A percentile compares a stretch with the other conserved stretches of the same genome.
Conservation (phyloP, 2,797 vertebrate species). For the Gymnothorax reevesii region DNA sequence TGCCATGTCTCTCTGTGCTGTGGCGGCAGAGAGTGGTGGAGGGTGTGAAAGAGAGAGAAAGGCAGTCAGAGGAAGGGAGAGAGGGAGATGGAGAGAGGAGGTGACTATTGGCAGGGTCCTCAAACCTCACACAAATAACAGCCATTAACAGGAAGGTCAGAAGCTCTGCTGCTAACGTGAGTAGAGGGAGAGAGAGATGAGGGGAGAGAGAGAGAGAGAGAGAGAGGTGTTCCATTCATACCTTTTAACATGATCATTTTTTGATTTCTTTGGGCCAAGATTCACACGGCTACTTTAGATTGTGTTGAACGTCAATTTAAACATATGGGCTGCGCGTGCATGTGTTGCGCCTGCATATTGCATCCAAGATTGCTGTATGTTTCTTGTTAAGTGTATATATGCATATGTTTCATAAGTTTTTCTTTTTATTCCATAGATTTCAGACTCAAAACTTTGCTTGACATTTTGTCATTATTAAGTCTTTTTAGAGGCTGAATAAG, state of each 20-base stretch:
- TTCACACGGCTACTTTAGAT: slow-evolving; percentile 27
- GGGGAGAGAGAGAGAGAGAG: not conserved
- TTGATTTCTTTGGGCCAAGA: slow-evolving; percentile 1
- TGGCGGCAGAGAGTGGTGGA: slow-evolving; percentile 15
- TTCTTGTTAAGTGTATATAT: not conserved
- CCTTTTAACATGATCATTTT: not conserved
- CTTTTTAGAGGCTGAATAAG: not conserved
- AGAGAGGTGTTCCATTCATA: not conserved
- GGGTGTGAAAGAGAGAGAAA: not conserved
- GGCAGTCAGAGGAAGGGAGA: slow-evolving; percentile 53
- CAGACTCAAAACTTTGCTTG: not conserved
- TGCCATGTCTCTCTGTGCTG: slow-evolving; percentile 36
- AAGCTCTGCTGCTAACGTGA: slow-evolving; percentile 90
- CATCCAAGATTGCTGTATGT: not conserved
- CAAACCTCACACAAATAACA: slow-evolving; percentile 88
- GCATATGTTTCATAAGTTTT: not conserved
- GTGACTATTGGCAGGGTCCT: slow-evolving; percentile 41
- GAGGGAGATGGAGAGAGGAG: slow-evolving; percentile 75
- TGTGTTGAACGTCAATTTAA: not conserved
- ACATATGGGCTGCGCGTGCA: not conserved
- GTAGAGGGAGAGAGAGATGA: not conserved
- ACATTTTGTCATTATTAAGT: not conserved
- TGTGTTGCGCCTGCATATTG: not conserved
- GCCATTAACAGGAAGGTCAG: slow-evolving; percentile 94
- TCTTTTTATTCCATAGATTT: not conserved